Evolutionary conservation across 2,797 vertebrate genomes (phyloP).

Genomic region (Limosa lapponica): DNA sequence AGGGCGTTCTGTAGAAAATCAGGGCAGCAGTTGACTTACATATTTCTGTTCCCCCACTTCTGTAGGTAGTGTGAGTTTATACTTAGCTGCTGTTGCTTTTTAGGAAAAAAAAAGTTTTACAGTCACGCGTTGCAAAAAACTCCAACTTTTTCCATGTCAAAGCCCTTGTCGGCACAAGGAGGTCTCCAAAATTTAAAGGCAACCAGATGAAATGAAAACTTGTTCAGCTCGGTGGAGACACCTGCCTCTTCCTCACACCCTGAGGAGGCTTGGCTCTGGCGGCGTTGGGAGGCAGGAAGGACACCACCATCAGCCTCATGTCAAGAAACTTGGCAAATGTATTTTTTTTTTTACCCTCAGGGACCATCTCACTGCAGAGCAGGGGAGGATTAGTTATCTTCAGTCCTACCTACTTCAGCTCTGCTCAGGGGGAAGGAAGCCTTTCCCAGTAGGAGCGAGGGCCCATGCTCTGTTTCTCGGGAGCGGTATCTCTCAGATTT

Average conservation of each 20-base stretch:
- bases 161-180: background rate
- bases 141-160: background rate
- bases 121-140: background rate
- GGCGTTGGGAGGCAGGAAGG: background rate
- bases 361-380: background rate
- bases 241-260: background rate
- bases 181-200: background rate
- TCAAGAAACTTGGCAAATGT: background rate
- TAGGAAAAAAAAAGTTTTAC: background rate
- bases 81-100: background rate
- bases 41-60: background rate
- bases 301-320: background rate
- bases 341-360: background rate
- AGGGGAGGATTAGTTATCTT: rapidly evolving
- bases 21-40: background rate
- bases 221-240: background rate
- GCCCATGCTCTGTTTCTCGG: background rate
- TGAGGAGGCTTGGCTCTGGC: rapidly evolving
- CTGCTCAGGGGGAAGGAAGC: background rate
- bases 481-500: background rate
- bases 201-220: background rate
- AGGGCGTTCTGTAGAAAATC: background rate
- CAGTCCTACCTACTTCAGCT: background rate
- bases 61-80: background rate
- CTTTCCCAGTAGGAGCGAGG: background rate